Evolutionary conservation across 2,888 invertebrate species (phyloP), one percentile per base, ranked within the genome.

Genomic region (Neria commutata): DNA sequence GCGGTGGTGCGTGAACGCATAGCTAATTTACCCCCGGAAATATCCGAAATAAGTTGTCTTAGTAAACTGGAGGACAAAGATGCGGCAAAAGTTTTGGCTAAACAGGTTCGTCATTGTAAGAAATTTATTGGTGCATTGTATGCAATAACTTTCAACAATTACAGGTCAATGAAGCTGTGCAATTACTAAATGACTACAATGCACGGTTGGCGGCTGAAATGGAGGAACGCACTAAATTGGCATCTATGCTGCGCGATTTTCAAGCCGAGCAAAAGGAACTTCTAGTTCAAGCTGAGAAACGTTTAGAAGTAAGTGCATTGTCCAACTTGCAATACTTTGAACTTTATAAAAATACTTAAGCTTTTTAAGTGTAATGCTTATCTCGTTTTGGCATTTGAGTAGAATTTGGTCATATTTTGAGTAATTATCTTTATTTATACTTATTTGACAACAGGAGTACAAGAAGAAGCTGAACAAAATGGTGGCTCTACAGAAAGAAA

Each of bases 1-100:
- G 97, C 95, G 64, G 88, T 88, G 1, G 93, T 96, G 1, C 84
- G 98, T 66, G 95, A 97, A 80, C 89, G 91, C 76, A 98, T 98
- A 68, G 95, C 97, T 0, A 94, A 92, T 58, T 85, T 98, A 54
- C 98, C 98, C 0, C 91, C 92, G 50, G 95, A 96, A 84, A 95
- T 98, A 2, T 96, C 96, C 0, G 96, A 98, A 86, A 88, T 94
- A 3, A 88, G 90, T 68, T 87, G 92, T 74, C 86, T 98, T 59
- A 86, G 90, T 67, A 95, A 95, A 85, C 84, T 97, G 70, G 89
- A 91, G 86, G 92, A 92, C 81, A 90, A 91, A 77, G 89, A 90
- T 69, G 88, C 90, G 14, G 94, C 93, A 1, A 85, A 91, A 71
- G 88, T 88, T 67, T 83, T 97, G 53, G 90, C 91, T 62, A 84